Conservation (phyloP, 2,113 vertebrate species). For the Notothenia coriiceps region DNA sequence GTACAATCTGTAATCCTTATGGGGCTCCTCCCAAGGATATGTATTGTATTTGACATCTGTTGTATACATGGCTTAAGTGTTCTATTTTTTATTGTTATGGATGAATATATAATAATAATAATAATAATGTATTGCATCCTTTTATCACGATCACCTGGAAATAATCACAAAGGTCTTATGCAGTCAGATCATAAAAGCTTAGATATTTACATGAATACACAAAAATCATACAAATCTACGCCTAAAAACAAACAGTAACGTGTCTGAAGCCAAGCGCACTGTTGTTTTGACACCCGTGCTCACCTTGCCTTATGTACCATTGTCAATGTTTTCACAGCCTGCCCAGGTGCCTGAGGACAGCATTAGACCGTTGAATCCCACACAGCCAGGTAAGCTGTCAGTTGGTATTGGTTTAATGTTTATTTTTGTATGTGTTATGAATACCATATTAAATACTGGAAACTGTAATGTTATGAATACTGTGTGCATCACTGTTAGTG, state of each 20-base stretch:
- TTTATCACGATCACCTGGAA: not conserved
- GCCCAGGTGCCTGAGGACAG: slow-evolving; percentile 62
- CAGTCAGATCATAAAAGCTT: not conserved
- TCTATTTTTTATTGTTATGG: not conserved
- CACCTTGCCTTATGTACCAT: not conserved
- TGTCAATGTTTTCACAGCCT: slow-evolving; percentile 51
- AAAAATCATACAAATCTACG: slow-evolving; percentile 9
- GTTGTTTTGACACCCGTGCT: slow-evolving; percentile 21
- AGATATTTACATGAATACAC: not conserved
- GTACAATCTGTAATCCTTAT: not conserved
- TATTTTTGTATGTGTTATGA: not conserved
- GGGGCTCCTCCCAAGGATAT: not conserved
- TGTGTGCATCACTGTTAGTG: not conserved
- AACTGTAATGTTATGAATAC: not conserved
- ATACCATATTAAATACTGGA: slow-evolving; percentile 3
- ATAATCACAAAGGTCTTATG: not conserved
- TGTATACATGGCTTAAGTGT: not conserved
- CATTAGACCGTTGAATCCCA: slow-evolving; percentile 75
- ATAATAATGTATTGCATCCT: not conserved
- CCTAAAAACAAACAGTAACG: not conserved
- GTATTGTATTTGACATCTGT: not conserved
- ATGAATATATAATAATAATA: no score
- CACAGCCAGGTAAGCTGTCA: slow-evolving; percentile 63
- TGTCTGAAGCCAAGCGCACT: not conserved
- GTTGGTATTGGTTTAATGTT: not conserved